These are phyloP conservation scores for Meteorus cinctellus DNA, from an alignment of 2,888 invertebrate species.

Conservation along the genomic window DNA sequence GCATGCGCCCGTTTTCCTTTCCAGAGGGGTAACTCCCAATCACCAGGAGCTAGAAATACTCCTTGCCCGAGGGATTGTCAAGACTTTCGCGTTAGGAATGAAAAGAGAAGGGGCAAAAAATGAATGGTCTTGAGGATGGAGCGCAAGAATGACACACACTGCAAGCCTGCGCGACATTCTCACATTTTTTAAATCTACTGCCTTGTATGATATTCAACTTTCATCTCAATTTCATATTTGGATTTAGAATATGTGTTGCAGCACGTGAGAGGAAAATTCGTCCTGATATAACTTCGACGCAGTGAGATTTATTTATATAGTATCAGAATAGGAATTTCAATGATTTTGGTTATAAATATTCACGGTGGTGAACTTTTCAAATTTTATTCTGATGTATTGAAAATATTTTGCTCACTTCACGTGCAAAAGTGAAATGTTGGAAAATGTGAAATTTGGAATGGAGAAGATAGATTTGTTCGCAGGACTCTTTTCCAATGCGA, in stretches of 20 bases:
- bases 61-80: slow-evolving; percentile 60
- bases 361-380: too few species aligned
- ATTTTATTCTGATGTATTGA: too few species aligned
- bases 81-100: slow-evolving; percentile 54
- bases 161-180: slow-evolving; percentile 25
- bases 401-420: too few species aligned
- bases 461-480: too few species aligned
- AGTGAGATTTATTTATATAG: too few species aligned
- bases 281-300: too few species aligned
- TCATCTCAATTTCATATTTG: neutral
- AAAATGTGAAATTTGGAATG: too few species aligned
- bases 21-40: slow-evolving; percentile 73
- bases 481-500: too few species aligned
- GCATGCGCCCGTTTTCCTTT: slow-evolving; percentile 66
- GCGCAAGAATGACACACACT: neutral
- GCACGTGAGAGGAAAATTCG: too few species aligned
- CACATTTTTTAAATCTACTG: neutral
- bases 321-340: too few species aligned
- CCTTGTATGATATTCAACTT: neutral
- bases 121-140: slow-evolving; percentile 29
- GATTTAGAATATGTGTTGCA: neutral
- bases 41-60: slow-evolving; percentile 71
- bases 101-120: slow-evolving; percentile 42
- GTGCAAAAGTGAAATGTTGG: too few species aligned
- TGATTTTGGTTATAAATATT: too few species aligned